Conservation (phyloP, 2,888 invertebrate genomes). For the Limnephilus lunatus region DNA sequence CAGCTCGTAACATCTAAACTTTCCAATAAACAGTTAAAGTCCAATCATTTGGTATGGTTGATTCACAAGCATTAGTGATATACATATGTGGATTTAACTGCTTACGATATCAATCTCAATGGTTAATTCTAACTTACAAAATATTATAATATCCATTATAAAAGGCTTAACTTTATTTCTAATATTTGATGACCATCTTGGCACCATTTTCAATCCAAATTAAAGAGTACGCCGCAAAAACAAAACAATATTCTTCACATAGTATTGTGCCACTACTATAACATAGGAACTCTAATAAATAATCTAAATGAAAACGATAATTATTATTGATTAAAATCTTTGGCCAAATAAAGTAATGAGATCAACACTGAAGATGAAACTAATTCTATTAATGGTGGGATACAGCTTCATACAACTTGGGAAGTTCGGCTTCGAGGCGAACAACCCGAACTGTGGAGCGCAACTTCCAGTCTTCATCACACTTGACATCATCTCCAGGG, state of each 20-base stretch:
- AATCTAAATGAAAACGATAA: neutral
- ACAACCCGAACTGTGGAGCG: slow-evolving; percentile 83
- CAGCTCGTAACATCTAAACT: neutral
- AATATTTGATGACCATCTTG: neutral
- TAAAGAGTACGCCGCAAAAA: neutral
- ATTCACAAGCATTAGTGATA: neutral
- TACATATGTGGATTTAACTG: neutral
- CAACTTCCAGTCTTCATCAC: slow-evolving; percentile 78
- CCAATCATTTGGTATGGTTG: neutral
- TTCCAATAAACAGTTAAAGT: neutral
- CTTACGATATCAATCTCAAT: neutral
- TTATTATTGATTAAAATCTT: neutral
- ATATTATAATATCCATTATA: neutral
- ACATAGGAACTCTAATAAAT: neutral
- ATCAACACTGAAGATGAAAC: neutral
- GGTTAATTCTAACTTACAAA: neutral
- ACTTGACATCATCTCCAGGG: slow-evolving; percentile 70
- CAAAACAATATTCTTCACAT: neutral
- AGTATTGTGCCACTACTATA: neutral
- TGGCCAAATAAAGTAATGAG: neutral
- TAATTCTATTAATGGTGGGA: slow-evolving; percentile 60
- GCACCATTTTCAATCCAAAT: slow-evolving; percentile 2
- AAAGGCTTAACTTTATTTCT: neutral
- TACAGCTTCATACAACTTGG: slow-evolving; percentile 80
- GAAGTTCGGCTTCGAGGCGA: slow-evolving; percentile 84